Percentiles rank a stretch among this genome's conserved stretches.
These are phyloP conservation scores for Lagorchestes hirsutus DNA, from an alignment of 2,797 vertebrate genomes.

Conservation along the genomic window DNA sequence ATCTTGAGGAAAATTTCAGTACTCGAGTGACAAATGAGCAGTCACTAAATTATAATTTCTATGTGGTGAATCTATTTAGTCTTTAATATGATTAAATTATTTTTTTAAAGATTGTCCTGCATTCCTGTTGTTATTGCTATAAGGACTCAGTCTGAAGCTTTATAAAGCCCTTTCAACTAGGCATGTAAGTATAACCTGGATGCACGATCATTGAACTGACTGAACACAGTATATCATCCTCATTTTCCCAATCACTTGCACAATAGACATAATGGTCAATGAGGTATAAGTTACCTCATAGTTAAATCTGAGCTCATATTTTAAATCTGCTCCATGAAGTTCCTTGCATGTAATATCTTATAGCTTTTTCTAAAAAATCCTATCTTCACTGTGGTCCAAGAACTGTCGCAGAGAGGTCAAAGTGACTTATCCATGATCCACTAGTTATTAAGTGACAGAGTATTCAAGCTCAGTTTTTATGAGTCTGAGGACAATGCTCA, in stretches of 20 bases:
- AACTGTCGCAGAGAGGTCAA: background rate
- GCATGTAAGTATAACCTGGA: background rate
- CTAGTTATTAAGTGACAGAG: background rate
- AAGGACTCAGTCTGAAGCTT: slow-evolving; percentile 35
- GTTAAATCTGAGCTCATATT: background rate
- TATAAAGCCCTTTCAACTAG: background rate
- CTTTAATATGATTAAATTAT: background rate
- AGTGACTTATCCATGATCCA: background rate
- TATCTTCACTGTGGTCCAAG: background rate
- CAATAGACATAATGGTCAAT: background rate
- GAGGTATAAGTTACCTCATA: background rate
- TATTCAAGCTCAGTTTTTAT: background rate
- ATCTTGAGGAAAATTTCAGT: background rate
- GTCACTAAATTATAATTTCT: background rate
- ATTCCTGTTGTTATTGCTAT: slow-evolving; percentile 9
- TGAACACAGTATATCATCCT: background rate
- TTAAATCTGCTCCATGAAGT: background rate
- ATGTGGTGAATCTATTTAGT: background rate
- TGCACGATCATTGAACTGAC: background rate
- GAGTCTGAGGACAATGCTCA: background rate
- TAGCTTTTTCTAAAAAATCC: background rate
- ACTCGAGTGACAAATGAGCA: background rate
- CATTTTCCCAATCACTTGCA: background rate
- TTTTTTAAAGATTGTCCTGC: background rate
- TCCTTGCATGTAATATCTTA: background rate